Conservation (phyloP, 2,888 invertebrate species). For the Oeneis ivallda region DNA sequence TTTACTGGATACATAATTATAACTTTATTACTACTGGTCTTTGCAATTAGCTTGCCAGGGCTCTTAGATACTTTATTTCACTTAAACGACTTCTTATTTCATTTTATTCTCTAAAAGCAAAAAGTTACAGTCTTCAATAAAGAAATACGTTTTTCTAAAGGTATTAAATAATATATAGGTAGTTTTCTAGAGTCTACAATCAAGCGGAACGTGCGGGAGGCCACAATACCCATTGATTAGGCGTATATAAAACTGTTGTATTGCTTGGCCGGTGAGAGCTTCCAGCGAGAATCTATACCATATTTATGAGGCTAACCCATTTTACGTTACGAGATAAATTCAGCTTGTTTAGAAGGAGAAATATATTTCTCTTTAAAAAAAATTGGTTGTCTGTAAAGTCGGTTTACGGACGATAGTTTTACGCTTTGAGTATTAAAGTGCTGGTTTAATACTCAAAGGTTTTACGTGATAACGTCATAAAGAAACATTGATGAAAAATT, state of each 20-base stretch:
- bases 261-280: conserved; percentile 19
- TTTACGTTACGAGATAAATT: conserved; percentile 9
- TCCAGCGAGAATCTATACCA: conserved; percentile 19
- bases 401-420: too few species aligned
- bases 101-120: conserved; percentile 4
- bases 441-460: too few species aligned
- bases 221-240: conserved; percentile 32
- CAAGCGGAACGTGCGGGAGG: conserved; percentile 19
- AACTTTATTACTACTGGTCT: too few species aligned
- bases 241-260: conserved; percentile 23
- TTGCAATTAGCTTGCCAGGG: background rate
- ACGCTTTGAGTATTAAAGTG: too few species aligned
- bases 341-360: background rate
- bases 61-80: background rate
- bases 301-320: conserved; percentile 18
- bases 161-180: conserved; percentile 11
- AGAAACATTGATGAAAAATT: too few species aligned
- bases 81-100: background rate
- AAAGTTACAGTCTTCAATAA: background rate
- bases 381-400: too few species aligned
- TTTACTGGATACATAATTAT: too few species aligned
- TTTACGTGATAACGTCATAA: too few species aligned
- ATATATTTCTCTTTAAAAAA: background rate
- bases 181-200: conserved; percentile 20
- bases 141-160: conserved; percentile 17